Percentiles rank a stretch among this genome's conserved stretches.
Conservation (phyloP, 1,140 invertebrate species). For the Cepaea nemoralis region DNA sequence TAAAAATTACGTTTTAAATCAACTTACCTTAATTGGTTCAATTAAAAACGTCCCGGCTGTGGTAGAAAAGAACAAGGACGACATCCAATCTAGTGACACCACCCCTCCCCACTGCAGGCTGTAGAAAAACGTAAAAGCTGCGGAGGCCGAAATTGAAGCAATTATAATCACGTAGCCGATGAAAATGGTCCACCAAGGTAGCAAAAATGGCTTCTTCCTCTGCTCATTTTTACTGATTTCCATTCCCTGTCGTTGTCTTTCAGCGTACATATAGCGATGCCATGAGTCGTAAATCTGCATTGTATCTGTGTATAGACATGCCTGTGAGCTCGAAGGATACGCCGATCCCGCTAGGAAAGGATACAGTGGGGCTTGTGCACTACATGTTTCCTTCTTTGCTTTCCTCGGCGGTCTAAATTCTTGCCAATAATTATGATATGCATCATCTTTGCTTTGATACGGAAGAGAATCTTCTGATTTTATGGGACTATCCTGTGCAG, state of each 20-base stretch:
- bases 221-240: background rate
- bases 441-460: background rate
- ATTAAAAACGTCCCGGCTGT: constrained; percentile 73
- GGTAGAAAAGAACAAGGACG: constrained; percentile 73
- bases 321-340: background rate
- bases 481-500: too few species aligned
- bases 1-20: too few species aligned
- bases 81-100: constrained; percentile 74
- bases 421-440: background rate
- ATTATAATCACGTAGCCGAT: constrained; percentile 65
- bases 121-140: constrained; percentile 74
- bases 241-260: background rate
- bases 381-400: background rate
- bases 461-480: too few species aligned
- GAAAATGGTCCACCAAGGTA: constrained; percentile 59
- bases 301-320: background rate
- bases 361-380: background rate
- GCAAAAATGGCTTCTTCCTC: background rate
- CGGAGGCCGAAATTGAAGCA: constrained; percentile 67
- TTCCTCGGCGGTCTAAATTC: background rate
- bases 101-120: constrained; percentile 74
- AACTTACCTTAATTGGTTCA: constrained; percentile 74
- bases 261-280: background rate
- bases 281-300: background rate
- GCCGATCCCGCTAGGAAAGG: background rate